These are phyloP conservation scores for Nipponia nippon DNA, from an alignment of 2,113 vertebrate species.

Conservation along the genomic window DNA sequence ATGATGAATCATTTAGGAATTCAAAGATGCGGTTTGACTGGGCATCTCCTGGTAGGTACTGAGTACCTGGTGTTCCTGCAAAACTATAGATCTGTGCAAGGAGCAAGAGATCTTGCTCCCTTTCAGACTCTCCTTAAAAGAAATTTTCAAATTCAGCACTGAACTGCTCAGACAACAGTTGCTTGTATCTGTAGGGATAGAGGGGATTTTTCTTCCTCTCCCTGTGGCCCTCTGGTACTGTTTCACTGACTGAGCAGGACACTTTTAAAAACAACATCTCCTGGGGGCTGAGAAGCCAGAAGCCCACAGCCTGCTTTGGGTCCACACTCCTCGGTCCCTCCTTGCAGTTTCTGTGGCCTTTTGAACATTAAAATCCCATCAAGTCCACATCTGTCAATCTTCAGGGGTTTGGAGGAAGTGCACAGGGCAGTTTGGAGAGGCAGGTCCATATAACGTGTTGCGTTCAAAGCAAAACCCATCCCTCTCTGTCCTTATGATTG, in stretches of 20 bases:
- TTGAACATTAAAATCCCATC: background rate
- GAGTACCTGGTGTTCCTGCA: background rate
- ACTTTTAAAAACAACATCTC: background rate
- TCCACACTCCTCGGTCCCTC: fast-evolving
- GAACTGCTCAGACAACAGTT: background rate
- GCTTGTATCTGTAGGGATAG: background rate
- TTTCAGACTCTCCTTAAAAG: background rate
- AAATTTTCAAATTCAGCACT: background rate
- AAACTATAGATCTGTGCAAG: background rate
- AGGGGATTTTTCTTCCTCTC: background rate
- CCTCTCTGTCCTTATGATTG: background rate
- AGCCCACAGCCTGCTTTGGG: background rate
- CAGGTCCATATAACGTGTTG: fast-evolving
- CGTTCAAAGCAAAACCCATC: background rate
- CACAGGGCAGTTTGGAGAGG: background rate
- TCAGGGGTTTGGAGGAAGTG: background rate
- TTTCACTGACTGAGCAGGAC: background rate
- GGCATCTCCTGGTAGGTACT: background rate
- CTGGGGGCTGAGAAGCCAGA: background rate
- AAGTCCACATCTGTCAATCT: background rate
- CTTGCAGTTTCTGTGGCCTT: background rate
- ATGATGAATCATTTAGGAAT: background rate
- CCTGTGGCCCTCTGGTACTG: background rate
- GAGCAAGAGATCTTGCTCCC: background rate
- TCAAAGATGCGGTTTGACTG: background rate